Conservation (phyloP, 2,797 vertebrate species). For the Crax fasciolata region DNA sequence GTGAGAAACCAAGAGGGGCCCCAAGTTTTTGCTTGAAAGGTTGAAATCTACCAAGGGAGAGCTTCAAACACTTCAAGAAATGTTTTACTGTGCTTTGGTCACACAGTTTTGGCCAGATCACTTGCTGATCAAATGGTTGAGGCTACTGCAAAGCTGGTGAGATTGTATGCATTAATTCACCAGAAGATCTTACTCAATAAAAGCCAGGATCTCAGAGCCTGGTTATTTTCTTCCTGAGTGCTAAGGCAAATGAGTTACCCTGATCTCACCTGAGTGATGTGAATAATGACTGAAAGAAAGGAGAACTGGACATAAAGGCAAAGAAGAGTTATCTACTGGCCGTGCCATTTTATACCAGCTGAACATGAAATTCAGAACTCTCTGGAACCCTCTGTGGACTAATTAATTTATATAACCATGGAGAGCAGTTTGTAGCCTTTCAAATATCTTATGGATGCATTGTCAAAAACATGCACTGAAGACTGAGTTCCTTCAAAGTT, state of each 20-base stretch:
- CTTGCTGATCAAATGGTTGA: neutral
- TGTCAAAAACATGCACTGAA: neutral
- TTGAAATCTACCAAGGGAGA: neutral
- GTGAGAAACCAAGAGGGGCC: neutral
- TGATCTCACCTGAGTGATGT: neutral
- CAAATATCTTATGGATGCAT: neutral
- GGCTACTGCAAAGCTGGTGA: neutral
- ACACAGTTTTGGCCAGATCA: neutral
- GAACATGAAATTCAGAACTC: neutral
- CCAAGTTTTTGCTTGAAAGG: neutral
- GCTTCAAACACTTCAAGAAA: neutral
- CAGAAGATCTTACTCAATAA: neutral
- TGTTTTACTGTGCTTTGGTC: neutral
- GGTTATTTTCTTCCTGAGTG: neutral
- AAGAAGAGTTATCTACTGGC: neutral
- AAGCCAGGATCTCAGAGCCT: neutral
- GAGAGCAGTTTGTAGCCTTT: neutral
- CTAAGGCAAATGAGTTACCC: neutral
- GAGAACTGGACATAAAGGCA: neutral
- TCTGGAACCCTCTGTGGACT: neutral
- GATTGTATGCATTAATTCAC: neutral
- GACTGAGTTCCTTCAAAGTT: neutral
- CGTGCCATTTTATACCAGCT: neutral
- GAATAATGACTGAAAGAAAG: neutral
- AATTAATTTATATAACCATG: neutral